These are phyloP conservation scores for Florisuga fusca DNA, from an alignment of 2,797 vertebrate genomes.

Conservation along the genomic window DNA sequence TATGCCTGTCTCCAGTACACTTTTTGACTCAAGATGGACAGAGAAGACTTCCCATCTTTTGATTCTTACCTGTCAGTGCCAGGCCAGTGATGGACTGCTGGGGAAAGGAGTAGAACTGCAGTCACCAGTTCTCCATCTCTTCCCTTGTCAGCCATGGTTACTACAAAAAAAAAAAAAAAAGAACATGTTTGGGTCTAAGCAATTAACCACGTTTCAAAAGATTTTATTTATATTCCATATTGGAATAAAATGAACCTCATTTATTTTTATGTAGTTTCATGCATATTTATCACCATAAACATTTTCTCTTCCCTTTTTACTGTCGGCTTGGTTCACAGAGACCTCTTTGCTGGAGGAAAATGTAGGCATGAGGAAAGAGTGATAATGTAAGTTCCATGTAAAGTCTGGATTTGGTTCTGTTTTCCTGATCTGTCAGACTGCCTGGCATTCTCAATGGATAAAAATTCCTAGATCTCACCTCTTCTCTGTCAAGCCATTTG, in stretches of 20 bases:
- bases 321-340: background rate
- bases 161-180: background rate
- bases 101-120: background rate
- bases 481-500: background rate
- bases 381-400: background rate
- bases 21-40: background rate
- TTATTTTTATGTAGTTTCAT: background rate
- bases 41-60: background rate
- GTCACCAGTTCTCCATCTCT: fast-evolving
- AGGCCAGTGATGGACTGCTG: background rate
- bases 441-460: background rate
- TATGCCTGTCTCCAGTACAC: background rate
- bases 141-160: background rate
- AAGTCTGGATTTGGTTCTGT: background rate
- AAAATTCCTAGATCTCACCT: background rate
- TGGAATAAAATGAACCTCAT: background rate
- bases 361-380: background rate
- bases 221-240: background rate
- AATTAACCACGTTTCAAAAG: background rate
- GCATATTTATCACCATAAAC: background rate
- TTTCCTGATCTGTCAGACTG: background rate
- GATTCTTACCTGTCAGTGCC: background rate
- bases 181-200: background rate
- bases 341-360: background rate
- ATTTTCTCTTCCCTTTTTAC: background rate